phyloP scores from a whole-genome alignment of 2,888 invertebrate species.

The Apotomis betuletana region DNA sequence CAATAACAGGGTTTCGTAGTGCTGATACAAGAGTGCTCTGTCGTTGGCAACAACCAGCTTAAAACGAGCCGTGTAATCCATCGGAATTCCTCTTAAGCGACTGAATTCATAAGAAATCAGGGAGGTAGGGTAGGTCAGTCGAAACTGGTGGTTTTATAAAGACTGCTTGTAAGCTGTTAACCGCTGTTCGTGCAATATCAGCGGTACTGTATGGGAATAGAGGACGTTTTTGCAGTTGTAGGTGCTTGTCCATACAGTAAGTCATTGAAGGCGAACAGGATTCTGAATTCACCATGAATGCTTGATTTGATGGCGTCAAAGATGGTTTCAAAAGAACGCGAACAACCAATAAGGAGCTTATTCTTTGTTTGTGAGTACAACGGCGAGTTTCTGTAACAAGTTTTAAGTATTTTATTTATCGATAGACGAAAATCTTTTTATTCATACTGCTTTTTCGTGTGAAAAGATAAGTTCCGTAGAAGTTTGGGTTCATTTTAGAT shows the following conservation, averaged over 20 bases:
- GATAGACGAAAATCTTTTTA: neutral
- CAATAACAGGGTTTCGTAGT: constrained; percentile 79
- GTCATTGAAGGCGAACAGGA: constrained; percentile 77
- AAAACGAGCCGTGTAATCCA: constrained; percentile 53
- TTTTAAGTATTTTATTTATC: constrained; percentile 12
- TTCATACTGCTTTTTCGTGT: neutral
- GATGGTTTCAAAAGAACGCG: constrained; percentile 35
- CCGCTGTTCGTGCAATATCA: constrained; percentile 58
- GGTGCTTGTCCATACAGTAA: constrained; percentile 55
- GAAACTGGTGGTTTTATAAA: constrained; percentile 72
- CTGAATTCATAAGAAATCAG: constrained; percentile 48
- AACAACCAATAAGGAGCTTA: constrained; percentile 29
- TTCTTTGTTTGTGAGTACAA: constrained; percentile 25
- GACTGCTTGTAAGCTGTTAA: constrained; percentile 76
- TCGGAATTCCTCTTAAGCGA: constrained; percentile 50
- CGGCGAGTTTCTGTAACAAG: constrained; percentile 3
- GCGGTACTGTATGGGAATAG: constrained; percentile 54
- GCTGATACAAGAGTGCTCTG: constrained; percentile 76
- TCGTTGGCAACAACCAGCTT: constrained; percentile 65
- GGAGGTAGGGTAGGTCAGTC: constrained; percentile 62
- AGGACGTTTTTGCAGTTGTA: constrained; percentile 54
- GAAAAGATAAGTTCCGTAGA: neutral
- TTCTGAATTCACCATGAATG: constrained; percentile 70
- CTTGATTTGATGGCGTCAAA: constrained; percentile 66
- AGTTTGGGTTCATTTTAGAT: no score